Evolutionary conservation across 2,888 invertebrate genomes (phyloP), one percentile per base, ranked within the genome.

Genomic region (Apoderus coryli): DNA sequence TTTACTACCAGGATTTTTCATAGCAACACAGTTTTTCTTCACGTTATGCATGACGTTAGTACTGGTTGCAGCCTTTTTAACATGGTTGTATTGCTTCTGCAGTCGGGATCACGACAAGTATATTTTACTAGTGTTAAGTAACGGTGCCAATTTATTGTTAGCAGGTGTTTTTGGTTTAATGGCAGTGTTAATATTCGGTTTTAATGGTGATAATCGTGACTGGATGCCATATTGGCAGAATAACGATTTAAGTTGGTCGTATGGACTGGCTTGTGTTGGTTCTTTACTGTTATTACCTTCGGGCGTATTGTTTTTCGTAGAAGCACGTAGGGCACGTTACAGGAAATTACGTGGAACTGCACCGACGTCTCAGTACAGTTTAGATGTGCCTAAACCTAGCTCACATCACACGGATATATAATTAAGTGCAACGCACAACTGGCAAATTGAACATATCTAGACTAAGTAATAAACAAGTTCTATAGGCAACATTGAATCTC

Each of bases 141-240:
- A 78, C 29, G 86, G 85, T 15, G 68, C 74, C 2, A 73, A 75
- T 39, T 65, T 84, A 33, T 62, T 76, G 19, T 59, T 80, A 35
- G 76, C 77, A 44, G 88, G 78, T 9, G 50, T 82, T 24, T 76
- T 79, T 43, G 88, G 89, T 6, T 65, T 86, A 2, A 74, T 90
- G 48, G 76, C 88, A 1, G 77, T 86, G 1, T 69, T 84, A 3
- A 77, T 84, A 33, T 95, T 95, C 59, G 93, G 92, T 19, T 78
- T 79, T 0, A 70, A 79, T 52, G 92, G 90, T 3, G 89, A 92
- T 57, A 78, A 85, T 3, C 67, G 93, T 40, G 86, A 85, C 49
- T 89, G 92, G 82, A 88, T 95, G 85, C 92, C 93, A 0, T 76
- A 88, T 48, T 88, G 92, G 81, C 85, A 93, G 47, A 82, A 90